Percentiles rank a stretch among this genome's conserved stretches.
phyloP scores from a whole-genome alignment of 2,113 vertebrate genomes.

The Abramis brama region DNA sequence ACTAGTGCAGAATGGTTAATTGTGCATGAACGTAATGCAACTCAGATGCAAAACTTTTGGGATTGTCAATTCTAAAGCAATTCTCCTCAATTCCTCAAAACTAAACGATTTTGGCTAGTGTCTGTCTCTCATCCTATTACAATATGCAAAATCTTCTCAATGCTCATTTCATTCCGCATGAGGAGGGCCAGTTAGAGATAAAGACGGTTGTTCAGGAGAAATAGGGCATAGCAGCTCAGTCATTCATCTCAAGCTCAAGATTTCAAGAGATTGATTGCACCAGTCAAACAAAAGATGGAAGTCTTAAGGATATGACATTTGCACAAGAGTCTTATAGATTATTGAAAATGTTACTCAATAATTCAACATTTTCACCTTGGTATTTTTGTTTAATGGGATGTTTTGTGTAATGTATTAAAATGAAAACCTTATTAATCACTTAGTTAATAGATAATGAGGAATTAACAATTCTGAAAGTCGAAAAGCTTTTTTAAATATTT shows the following conservation, averaged over 20 bases:
- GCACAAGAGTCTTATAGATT: not conserved
- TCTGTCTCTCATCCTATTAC: slow-evolving; percentile 46
- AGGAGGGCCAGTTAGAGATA: slow-evolving; percentile 33
- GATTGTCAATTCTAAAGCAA: slow-evolving; percentile 41
- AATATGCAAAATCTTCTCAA: slow-evolving; percentile 38
- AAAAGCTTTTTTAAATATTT: not conserved
- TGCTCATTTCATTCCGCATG: slow-evolving; percentile 24
- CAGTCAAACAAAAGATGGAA: slow-evolving; percentile 16
- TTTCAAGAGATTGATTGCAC: slow-evolving; percentile 23
- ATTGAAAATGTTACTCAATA: not conserved
- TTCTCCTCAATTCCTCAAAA: slow-evolving; percentile 13
- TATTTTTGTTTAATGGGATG: not conserved
- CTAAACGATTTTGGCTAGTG: slow-evolving; percentile 32
- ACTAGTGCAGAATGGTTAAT: slow-evolving; percentile 31
- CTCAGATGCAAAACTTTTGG: slow-evolving; percentile 21
- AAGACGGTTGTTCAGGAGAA: slow-evolving; percentile 45
- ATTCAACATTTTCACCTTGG: not conserved
- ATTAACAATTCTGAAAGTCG: not conserved
- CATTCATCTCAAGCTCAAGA: slow-evolving; percentile 26
- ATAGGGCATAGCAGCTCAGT: slow-evolving; percentile 24
- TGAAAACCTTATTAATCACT: not conserved
- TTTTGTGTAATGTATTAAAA: not conserved
- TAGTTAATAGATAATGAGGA: not conserved
- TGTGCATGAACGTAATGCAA: slow-evolving; percentile 2
- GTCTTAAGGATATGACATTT: not conserved